Conservation (phyloP, 2,888 invertebrate species). For the Cartodere bifasciata region DNA sequence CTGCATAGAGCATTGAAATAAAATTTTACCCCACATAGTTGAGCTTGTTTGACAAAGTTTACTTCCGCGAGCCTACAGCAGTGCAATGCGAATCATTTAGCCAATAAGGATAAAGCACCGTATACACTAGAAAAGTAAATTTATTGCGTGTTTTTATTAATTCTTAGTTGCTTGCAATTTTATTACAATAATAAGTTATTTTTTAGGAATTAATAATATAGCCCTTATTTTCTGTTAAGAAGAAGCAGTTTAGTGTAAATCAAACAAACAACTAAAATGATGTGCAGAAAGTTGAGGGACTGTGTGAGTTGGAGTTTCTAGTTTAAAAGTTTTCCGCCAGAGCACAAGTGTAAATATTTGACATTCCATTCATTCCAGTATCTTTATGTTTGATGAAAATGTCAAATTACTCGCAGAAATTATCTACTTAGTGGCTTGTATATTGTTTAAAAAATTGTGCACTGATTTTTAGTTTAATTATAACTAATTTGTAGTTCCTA, state of each 20-base stretch:
- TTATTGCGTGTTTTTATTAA: too few relatives aligned
- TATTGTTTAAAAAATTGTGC: conserved; percentile 7
- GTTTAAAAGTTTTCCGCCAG: conserved; percentile 38
- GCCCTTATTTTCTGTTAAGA: too few relatives aligned
- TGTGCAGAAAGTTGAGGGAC: not conserved
- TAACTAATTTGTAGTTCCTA: conserved; percentile 9
- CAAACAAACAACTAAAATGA: not conserved
- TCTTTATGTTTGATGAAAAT: conserved; percentile 60
- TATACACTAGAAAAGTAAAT: too few relatives aligned
- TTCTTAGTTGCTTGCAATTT: too few relatives aligned
- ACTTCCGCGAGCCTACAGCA: too few relatives aligned
- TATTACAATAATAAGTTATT: too few relatives aligned
- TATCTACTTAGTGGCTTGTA: conserved; percentile 25
- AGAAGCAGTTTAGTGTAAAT: not conserved
- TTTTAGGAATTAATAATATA: too few relatives aligned
- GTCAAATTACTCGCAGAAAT: conserved; percentile 47
- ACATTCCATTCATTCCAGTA: conserved; percentile 52
- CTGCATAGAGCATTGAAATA: too few relatives aligned
- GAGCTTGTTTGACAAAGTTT: too few relatives aligned
- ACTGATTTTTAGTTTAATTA: conserved; percentile 7
- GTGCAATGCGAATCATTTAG: too few relatives aligned
- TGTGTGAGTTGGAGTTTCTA: conserved; percentile 13
- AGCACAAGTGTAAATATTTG: conserved; percentile 54
- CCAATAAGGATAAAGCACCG: too few relatives aligned
- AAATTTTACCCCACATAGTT: too few relatives aligned